Percentiles rank a stretch among this genome's conserved stretches.
These are phyloP conservation scores for Alosa alosa DNA, from an alignment of 2,113 vertebrate species.

Conservation along the genomic window DNA sequence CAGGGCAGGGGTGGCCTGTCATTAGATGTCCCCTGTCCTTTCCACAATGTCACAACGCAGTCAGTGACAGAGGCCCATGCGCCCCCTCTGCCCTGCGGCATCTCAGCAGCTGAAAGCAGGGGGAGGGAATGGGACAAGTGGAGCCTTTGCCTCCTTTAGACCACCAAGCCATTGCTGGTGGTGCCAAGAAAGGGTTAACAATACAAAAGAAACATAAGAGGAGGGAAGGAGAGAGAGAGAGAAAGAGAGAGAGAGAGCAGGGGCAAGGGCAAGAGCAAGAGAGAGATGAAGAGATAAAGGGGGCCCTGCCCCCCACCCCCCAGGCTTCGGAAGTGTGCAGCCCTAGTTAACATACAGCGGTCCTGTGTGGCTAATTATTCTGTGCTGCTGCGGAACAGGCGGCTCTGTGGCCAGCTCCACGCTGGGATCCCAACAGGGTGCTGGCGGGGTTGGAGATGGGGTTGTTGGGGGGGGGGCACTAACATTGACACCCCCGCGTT, in stretches of 20 bases:
- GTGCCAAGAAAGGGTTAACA: constrained; percentile 27
- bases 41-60: constrained; percentile 42
- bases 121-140: not conserved
- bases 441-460: constrained; percentile 34
- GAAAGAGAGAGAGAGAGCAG: not conserved
- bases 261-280: constrained; percentile 24
- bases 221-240: not conserved
- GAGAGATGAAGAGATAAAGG: constrained; percentile 37
- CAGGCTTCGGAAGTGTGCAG: constrained; percentile 51
- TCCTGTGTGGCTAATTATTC: constrained; percentile 77
- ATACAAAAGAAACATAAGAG: constrained; percentile 46
- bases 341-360: constrained; percentile 68
- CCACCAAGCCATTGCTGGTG: not conserved
- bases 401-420: constrained; percentile 64
- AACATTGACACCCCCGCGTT: constrained; percentile 59
- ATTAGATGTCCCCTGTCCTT: constrained; percentile 28
- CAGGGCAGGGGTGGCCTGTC: not conserved
- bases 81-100: constrained; percentile 21
- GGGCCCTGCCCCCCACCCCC: constrained; percentile 23
- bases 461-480: not conserved
- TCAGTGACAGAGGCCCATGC: constrained; percentile 41
- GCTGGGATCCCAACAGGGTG: constrained; percentile 65
- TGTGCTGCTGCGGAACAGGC: constrained; percentile 51
- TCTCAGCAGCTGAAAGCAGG: not conserved
- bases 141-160: not conserved